Evolutionary conservation across 1,140 invertebrate genomes (phyloP).

Genomic region (Drosophila mojavensis): DNA sequence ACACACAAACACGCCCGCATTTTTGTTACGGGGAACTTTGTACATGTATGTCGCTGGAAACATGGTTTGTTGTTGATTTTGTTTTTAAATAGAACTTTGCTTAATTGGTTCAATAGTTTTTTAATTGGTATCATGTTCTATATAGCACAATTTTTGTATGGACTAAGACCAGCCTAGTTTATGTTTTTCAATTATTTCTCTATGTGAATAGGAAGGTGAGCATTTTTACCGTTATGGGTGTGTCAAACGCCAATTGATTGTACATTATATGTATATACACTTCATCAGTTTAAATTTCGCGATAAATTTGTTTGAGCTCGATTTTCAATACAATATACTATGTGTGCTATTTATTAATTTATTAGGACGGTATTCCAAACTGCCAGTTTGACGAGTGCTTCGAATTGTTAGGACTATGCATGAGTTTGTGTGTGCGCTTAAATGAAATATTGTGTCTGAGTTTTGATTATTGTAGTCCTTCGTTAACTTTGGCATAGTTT

Average conservation of each 20-base stretch:
- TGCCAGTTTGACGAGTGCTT: conserved; percentile 17
- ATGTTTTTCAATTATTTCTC: conserved; percentile 36
- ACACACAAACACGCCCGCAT: conserved; percentile 24
- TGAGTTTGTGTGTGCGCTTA: conserved; percentile 2
- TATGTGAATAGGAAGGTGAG: conserved; percentile 42
- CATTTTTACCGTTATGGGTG: conserved; percentile 29
- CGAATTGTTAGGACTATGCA: conserved; percentile 36
- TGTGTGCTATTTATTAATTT: conserved; percentile 20
- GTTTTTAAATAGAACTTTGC: conserved; percentile 60
- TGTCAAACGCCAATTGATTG: conserved; percentile 26
- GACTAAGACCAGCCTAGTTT: background rate
- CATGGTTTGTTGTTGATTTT: conserved; percentile 41
- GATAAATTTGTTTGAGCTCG: conserved; percentile 21
- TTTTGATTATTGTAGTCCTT: conserved; percentile 74
- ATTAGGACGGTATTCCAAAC: conserved; percentile 56
- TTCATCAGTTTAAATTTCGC: background rate
- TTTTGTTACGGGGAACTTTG: conserved; percentile 25
- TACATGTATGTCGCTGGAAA: conserved; percentile 31
- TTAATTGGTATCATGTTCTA: conserved; percentile 63
- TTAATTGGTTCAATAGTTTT: conserved; percentile 80
- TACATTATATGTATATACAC: background rate
- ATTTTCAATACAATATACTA: background rate
- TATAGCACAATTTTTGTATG: conserved; percentile 21
- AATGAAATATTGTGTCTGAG: conserved; percentile 19
- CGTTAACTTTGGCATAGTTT: conserved; percentile 80